Base-by-base conservation (phyloP, 2,888 invertebrate species). In the Tenodera sinensis region DNA sequence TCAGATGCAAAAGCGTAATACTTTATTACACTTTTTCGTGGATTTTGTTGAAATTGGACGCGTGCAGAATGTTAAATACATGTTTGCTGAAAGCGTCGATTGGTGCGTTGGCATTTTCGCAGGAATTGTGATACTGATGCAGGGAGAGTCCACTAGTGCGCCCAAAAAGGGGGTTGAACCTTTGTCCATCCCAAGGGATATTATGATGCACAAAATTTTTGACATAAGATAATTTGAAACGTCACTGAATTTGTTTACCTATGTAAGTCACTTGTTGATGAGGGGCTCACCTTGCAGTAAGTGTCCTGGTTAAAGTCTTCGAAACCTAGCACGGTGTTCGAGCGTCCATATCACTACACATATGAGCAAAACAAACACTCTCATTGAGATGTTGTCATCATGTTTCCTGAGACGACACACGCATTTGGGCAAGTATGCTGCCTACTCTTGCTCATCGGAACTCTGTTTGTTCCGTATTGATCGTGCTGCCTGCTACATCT, bases 401-500 rank as follows among this genome's bases (percentile, higher is more conserved):
- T 42, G 42, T 42, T 42, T 15, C 2, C 20, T 71, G 54, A 71
- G 54, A 25, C 54, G 54, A 25, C 54, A 71, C 54, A 71, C 54
- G 54, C 54, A 71, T 71, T 71, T 71, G 54, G 54, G 42, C 12
- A 12, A 42, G 42, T 4, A 42, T 1, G 20, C 4, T 20, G 20
- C 30, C 30, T 71, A 1, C 15, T 15, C 54, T 54, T 1, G 3
- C 54, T 71, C 15, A 25, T 85, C 9, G n/a, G 30, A 34, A 47
- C 30, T 25, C 2, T 54, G 25, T 30, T 84, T 34, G 0, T 30
- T 30, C 82, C 30, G 47, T 81, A 84, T 54, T 89, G 85, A 54
- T 85, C 28, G 34, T 83, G 27, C 20, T 83, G 86, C 88, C 89
- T 89, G 88, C 71, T 86, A 85, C 88, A 83, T 85, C 88, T 87